These are phyloP conservation scores for Apogon hyalosoma DNA, from an alignment of 2,797 vertebrate genomes.

Conservation along the genomic window DNA sequence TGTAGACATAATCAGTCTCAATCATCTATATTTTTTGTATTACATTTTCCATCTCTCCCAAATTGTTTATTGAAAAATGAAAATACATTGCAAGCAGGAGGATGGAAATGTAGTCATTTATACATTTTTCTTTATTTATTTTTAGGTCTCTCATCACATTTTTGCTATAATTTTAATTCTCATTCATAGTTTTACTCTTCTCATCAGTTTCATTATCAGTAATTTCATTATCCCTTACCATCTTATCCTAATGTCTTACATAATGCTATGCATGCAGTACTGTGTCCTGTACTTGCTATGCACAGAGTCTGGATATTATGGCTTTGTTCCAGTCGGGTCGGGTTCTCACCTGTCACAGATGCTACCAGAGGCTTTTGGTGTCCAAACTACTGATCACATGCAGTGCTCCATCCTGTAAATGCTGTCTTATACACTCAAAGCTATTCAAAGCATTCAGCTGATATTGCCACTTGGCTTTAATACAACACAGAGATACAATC, in stretches of 20 bases:
- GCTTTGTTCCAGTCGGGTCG: slow-evolving; percentile 22
- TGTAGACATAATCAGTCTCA: too few relatives aligned
- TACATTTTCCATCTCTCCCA: too few relatives aligned
- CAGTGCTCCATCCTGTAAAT: slow-evolving; percentile 17
- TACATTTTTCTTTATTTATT: too few relatives aligned
- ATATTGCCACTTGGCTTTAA: neutral
- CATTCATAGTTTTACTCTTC: too few relatives aligned
- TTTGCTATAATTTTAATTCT: too few relatives aligned
- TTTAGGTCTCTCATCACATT: too few relatives aligned
- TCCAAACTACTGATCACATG: slow-evolving; percentile 24
- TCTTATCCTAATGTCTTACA: neutral
- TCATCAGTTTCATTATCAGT: neutral
- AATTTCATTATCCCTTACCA: neutral
- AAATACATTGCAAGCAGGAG: too few relatives aligned
- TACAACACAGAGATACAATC: too few relatives aligned
- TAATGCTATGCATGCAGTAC: neutral
- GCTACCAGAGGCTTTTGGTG: slow-evolving; percentile 27
- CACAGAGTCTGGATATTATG: neutral
- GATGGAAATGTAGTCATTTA: too few relatives aligned
- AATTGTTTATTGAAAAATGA: too few relatives aligned
- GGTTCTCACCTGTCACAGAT: neutral
- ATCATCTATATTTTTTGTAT: too few relatives aligned
- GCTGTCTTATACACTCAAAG: slow-evolving; percentile 13
- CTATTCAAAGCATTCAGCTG: slow-evolving; percentile 28
- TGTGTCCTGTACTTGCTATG: neutral